Percentiles rank a stretch among this genome's conserved stretches.
Evolutionary conservation across 2,113 vertebrate genomes (phyloP).

Genomic region (Amazona vittata): DNA sequence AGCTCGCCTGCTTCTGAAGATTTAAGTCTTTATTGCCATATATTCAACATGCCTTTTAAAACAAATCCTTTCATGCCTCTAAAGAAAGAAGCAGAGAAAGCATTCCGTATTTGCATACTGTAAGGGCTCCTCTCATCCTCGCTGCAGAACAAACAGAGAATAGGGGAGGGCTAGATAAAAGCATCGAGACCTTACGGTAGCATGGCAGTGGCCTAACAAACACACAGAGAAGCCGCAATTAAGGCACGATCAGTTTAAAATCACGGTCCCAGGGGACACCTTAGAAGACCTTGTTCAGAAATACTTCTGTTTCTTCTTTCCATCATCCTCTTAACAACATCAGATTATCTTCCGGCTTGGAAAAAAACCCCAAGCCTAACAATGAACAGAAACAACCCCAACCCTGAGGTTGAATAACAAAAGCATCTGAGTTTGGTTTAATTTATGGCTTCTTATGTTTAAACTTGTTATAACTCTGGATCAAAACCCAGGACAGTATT

Average conservation of each 20-base stretch:
- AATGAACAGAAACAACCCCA: neutral
- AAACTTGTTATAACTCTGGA: conserved; percentile 22
- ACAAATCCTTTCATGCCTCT: conserved; percentile 45
- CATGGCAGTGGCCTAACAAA: conserved; percentile 58
- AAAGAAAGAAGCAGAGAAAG: conserved; percentile 50
- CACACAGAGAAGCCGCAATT: conserved; percentile 62
- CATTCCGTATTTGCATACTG: conserved; percentile 62
- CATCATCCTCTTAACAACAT: conserved; percentile 7
- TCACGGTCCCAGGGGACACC: conserved; percentile 27
- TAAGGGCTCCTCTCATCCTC: conserved; percentile 50
- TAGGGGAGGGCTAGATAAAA: conserved; percentile 52
- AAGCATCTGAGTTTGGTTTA: conserved; percentile 34
- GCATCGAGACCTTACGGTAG: conserved; percentile 31
- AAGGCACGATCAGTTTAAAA: conserved; percentile 59
- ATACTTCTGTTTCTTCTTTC: conserved; percentile 15
- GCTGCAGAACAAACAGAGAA: conserved; percentile 65
- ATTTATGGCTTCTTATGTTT: conserved; percentile 9
- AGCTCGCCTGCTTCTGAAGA: conserved; percentile 35
- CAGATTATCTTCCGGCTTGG: neutral
- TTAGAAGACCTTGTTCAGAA: conserved; percentile 44
- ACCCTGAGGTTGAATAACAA: neutral
- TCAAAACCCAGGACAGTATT: conserved; percentile 14
- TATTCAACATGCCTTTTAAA: conserved; percentile 50
- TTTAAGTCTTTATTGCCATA: conserved; percentile 53
- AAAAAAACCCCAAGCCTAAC: neutral